A percentile compares a stretch with the other conserved stretches of the same genome.
phyloP scores from a whole-genome alignment of 2,888 invertebrate genomes.

The Agrotis exclamationis region DNA sequence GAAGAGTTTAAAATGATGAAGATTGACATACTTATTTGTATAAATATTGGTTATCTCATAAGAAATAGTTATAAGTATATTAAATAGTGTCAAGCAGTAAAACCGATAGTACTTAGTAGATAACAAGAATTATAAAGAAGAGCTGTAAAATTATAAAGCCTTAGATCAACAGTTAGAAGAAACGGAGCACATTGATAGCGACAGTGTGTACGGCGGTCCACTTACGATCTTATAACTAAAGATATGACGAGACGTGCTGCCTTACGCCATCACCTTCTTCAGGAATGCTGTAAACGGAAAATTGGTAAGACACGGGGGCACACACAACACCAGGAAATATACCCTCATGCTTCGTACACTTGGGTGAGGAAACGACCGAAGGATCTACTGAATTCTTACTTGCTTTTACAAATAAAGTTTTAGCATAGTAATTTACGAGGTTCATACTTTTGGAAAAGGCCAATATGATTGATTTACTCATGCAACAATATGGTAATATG shows the following conservation, averaged over 20 bases:
- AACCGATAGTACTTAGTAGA: slow-evolving; percentile 42
- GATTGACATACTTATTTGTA: slow-evolving; percentile 23
- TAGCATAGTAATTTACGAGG: slow-evolving; percentile 13
- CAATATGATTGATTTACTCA: slow-evolving; percentile 25
- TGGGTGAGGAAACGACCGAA: slow-evolving; percentile 42
- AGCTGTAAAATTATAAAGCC: slow-evolving; percentile 65
- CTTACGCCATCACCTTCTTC: slow-evolving; percentile 94
- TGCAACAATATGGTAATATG: slow-evolving; percentile 28
- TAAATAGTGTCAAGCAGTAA: slow-evolving; percentile 61
- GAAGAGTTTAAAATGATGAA: slow-evolving; percentile 32
- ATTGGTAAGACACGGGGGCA: slow-evolving; percentile 81
- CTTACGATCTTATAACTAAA: slow-evolving; percentile 92
- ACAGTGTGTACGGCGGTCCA: slow-evolving; percentile 72
- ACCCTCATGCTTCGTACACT: slow-evolving; percentile 69
- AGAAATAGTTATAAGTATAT: slow-evolving; percentile 24
- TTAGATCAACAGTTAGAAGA: slow-evolving; percentile 64
- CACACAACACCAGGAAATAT: slow-evolving; percentile 72
- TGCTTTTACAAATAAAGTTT: slow-evolving; percentile 38
- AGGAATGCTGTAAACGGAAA: slow-evolving; percentile 94
- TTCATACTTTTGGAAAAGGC: slow-evolving; percentile 27
- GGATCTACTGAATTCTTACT: slow-evolving; percentile 35
- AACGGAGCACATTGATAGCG: slow-evolving; percentile 72
- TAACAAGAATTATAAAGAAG: slow-evolving; percentile 49
- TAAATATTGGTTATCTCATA: slow-evolving; percentile 39
- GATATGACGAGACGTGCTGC: slow-evolving; percentile 84